phyloP scores from a whole-genome alignment of 2,888 invertebrate species.

The Drosophila atripex region DNA sequence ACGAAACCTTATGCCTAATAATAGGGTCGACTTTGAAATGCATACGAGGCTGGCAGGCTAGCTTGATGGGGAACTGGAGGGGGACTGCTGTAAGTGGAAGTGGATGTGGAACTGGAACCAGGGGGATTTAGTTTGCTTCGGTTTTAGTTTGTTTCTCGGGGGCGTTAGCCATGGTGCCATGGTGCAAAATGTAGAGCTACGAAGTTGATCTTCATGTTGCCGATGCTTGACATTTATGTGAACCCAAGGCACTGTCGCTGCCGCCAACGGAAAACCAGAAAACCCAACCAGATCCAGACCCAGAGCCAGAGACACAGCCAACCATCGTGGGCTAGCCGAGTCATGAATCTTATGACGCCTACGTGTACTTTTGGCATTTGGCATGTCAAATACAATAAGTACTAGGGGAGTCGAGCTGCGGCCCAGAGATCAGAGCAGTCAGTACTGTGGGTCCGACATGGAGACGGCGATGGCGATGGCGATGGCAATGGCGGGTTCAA shows the following conservation, averaged over 20 bases:
- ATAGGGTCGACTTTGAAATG: slow-evolving; percentile 80
- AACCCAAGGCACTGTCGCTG: slow-evolving; percentile 46
- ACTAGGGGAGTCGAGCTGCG: slow-evolving; percentile 47
- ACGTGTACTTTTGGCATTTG: slow-evolving; percentile 82
- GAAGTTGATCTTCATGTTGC: slow-evolving; percentile 63
- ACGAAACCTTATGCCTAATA: slow-evolving; percentile 71
- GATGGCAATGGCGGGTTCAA: slow-evolving; percentile 27
- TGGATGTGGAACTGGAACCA: slow-evolving; percentile 27
- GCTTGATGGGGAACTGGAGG: no score
- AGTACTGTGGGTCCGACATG: slow-evolving; percentile 10
- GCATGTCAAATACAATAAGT: slow-evolving; percentile 79
- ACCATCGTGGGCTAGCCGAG: slow-evolving; percentile 50
- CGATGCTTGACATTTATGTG: slow-evolving; percentile 79
- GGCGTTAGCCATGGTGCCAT: slow-evolving; percentile 65
- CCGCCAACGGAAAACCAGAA: slow-evolving; percentile 21
- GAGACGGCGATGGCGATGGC: slow-evolving; percentile 15
- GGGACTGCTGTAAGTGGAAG: slow-evolving; percentile 1
- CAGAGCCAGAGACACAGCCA: background rate
- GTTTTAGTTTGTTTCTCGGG: slow-evolving; percentile 53
- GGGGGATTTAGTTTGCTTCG: slow-evolving; percentile 23
- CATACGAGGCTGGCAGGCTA: slow-evolving; percentile 47
- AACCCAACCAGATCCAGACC: background rate
- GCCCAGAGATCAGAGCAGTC: slow-evolving; percentile 19
- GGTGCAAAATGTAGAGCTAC: slow-evolving; percentile 69
- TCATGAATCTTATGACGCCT: slow-evolving; percentile 81